Percentiles rank a stretch among this genome's conserved stretches.
Evolutionary conservation across 2,113 vertebrate genomes (phyloP).

Genomic region (Craseonycteris thonglongyai): DNA sequence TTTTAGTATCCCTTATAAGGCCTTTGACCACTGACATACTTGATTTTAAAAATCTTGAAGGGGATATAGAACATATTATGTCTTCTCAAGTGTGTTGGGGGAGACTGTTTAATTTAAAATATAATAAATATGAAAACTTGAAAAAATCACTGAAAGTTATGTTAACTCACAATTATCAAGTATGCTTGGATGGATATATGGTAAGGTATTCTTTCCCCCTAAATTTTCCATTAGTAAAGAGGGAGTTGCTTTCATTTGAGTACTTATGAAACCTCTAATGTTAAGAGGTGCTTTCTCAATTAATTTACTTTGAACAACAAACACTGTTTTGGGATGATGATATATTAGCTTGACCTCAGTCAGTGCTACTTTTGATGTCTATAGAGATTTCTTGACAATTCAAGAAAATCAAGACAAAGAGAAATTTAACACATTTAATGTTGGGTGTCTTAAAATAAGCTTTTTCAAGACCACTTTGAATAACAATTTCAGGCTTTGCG

Average conservation of each 20-base stretch:
- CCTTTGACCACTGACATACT: background rate
- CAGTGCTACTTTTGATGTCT: background rate
- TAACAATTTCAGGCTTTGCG: background rate
- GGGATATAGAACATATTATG: background rate
- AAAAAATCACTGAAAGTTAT: background rate
- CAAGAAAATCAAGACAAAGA: background rate
- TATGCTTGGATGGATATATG: background rate
- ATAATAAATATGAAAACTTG: background rate
- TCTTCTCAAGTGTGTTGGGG: background rate
- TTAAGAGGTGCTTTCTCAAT: background rate
- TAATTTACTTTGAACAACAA: background rate
- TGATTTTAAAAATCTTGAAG: background rate
- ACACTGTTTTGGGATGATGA: background rate
- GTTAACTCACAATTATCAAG: background rate
- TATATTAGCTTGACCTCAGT: background rate
- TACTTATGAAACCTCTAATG: background rate
- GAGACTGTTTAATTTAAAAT: conserved; percentile 1
- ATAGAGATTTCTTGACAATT: background rate
- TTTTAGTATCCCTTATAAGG: background rate
- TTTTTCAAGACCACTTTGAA: background rate
- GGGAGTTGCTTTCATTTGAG: background rate
- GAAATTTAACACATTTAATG: background rate
- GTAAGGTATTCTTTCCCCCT: background rate
- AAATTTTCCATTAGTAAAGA: background rate
- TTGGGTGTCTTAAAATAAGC: background rate